These are phyloP conservation scores for Drosophila dunni DNA, from an alignment of 1,140 invertebrate species.

Conservation along the genomic window DNA sequence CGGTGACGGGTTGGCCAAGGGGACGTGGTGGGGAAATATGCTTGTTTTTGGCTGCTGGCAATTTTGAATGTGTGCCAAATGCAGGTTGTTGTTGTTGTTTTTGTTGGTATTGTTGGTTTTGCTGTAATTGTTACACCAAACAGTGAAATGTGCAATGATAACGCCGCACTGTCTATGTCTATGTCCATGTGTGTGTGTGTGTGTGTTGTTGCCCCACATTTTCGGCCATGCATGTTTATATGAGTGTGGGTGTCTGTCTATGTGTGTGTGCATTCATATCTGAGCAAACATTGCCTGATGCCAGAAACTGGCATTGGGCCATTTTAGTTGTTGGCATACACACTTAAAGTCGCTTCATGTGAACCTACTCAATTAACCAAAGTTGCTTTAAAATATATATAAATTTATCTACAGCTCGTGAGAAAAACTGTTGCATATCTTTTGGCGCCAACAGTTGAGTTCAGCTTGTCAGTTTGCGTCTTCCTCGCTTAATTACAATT, in stretches of 20 bases:
- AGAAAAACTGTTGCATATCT: conserved; percentile 43
- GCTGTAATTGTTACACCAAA: conserved; percentile 79
- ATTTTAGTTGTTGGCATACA: conserved; percentile 21
- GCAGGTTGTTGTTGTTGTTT: conserved; percentile 40
- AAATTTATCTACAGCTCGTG: background rate
- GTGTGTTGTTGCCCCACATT: conserved; percentile 39
- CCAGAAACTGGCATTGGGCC: conserved; percentile 41
- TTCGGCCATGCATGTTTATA: conserved; percentile 23
- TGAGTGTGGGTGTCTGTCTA: conserved; percentile 9
- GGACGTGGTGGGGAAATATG: conserved; percentile 32
- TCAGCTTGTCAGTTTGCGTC: conserved; percentile 1
- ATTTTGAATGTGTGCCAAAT: conserved; percentile 80
- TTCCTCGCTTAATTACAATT: conserved; percentile 40
- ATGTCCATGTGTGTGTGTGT: conserved; percentile 26
- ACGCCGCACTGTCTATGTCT: conserved; percentile 65
- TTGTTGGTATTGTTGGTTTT: conserved; percentile 67
- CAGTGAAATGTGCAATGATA: conserved; percentile 80
- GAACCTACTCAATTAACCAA: conserved; percentile 37
- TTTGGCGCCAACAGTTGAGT: background rate
- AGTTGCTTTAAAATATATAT: conserved; percentile 12
- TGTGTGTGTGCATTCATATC: conserved; percentile 18
- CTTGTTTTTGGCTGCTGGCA: conserved; percentile 74
- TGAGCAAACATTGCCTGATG: conserved; percentile 1
- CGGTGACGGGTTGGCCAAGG: conserved; percentile 5
- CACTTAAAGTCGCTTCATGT: conserved; percentile 18